phyloP scores from a whole-genome alignment of 2,113 vertebrate species.

The Charina bottae region DNA sequence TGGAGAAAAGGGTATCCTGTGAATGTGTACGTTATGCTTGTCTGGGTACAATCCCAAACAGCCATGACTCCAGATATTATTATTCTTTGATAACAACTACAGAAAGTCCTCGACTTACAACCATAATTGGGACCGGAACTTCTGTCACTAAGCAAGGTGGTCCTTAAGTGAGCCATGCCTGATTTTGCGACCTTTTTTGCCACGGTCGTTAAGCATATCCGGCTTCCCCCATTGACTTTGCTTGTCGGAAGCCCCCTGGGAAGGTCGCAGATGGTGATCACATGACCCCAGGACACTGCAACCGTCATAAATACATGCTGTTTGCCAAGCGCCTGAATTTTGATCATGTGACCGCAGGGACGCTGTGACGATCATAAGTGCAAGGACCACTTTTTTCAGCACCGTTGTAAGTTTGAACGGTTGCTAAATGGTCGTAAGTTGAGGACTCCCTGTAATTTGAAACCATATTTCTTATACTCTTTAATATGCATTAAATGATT shows the following conservation, averaged over 20 bases:
- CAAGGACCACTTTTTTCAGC: too few relatives aligned
- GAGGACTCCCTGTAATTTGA: neutral
- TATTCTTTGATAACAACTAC: neutral
- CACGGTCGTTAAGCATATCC: too few relatives aligned
- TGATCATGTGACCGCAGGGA: too few relatives aligned
- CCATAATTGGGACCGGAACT: neutral
- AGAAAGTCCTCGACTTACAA: neutral
- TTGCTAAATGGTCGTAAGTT: too few relatives aligned
- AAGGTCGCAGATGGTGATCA: too few relatives aligned
- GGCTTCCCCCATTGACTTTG: too few relatives aligned
- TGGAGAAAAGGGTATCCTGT: neutral
- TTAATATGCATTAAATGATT: neutral
- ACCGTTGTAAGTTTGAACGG: too few relatives aligned
- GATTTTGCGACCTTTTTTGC: neutral
- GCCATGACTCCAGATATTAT: neutral
- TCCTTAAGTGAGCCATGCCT: neutral
- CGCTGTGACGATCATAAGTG: too few relatives aligned
- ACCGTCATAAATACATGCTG: too few relatives aligned
- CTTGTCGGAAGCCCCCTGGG: too few relatives aligned
- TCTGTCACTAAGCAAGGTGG: neutral
- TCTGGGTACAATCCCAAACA: neutral
- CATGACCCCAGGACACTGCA: too few relatives aligned
- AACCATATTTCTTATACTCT: neutral
- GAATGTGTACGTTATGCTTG: neutral
- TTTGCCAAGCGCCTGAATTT: too few relatives aligned